Conservation (phyloP, 2,113 vertebrate genomes). For the Dissostichus mawsoni region DNA sequence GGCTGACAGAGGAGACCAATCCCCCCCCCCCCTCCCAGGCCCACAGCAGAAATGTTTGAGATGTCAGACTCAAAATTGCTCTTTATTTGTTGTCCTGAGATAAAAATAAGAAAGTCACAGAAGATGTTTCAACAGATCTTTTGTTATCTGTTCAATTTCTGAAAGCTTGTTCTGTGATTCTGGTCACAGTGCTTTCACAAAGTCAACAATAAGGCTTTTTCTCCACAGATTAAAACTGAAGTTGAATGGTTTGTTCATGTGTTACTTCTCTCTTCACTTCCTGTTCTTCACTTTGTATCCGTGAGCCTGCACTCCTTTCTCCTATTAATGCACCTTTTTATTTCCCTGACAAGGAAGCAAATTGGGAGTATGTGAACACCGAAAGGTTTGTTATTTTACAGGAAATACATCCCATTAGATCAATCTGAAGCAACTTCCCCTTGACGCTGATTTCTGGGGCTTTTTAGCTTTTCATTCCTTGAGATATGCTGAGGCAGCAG, state of each 20-base stretch:
- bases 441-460: slow-evolving; percentile 19
- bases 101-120: too few species aligned
- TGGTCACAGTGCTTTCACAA: neutral
- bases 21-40: too few species aligned
- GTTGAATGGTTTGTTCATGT: neutral
- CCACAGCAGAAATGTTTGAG: too few species aligned
- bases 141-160: neutral
- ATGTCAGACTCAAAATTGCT: too few species aligned
- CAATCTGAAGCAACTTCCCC: slow-evolving; percentile 2
- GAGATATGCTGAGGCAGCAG: neutral
- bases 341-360: slow-evolving; percentile 13
- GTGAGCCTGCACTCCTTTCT: neutral
- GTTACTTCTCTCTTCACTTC: too few species aligned
- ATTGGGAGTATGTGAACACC: slow-evolving; percentile 10
- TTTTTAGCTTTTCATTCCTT: slow-evolving; percentile 7
- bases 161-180: neutral
- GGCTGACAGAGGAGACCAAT: too few species aligned
- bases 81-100: too few species aligned
- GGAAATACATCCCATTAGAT: slow-evolving; percentile 27
- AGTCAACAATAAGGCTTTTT: too few species aligned
- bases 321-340: slow-evolving; percentile 6
- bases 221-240: too few species aligned
- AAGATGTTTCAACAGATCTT: too few species aligned
- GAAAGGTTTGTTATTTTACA: slow-evolving; percentile 13
- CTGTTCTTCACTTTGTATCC: neutral